phyloP scores from a whole-genome alignment of 2,113 vertebrate species.

The Tonatia bakeri region DNA sequence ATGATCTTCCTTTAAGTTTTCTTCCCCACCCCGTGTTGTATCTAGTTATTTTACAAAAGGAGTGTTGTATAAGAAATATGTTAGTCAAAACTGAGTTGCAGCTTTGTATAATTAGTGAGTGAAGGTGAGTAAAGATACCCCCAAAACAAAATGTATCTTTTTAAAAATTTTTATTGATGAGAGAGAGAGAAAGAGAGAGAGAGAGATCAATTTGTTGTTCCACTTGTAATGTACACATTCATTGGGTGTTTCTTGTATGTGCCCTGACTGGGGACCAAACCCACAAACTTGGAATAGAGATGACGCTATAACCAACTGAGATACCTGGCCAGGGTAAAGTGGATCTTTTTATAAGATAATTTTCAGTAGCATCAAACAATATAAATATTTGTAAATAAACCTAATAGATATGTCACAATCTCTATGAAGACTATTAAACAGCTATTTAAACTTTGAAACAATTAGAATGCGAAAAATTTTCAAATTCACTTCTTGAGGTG shows the following conservation, averaged over 20 bases:
- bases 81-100: background rate
- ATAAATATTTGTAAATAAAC: background rate
- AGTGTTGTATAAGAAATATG: background rate
- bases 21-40: background rate
- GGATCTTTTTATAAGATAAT: background rate
- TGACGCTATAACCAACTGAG: too few species aligned
- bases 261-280: too few species aligned
- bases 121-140: background rate
- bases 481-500: background rate
- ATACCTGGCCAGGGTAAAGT: background rate
- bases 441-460: background rate
- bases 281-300: too few species aligned
- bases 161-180: too few species aligned
- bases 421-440: background rate
- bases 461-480: background rate
- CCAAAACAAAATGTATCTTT: background rate
- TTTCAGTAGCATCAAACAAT: background rate
- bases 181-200: too few species aligned
- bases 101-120: background rate
- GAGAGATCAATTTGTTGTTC: too few species aligned
- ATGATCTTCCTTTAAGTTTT: background rate
- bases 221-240: too few species aligned
- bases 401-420: background rate
- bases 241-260: too few species aligned
- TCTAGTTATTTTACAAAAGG: background rate